Base-by-base conservation (phyloP, 2,113 vertebrate species). In the Spea multiplicata region DNA sequence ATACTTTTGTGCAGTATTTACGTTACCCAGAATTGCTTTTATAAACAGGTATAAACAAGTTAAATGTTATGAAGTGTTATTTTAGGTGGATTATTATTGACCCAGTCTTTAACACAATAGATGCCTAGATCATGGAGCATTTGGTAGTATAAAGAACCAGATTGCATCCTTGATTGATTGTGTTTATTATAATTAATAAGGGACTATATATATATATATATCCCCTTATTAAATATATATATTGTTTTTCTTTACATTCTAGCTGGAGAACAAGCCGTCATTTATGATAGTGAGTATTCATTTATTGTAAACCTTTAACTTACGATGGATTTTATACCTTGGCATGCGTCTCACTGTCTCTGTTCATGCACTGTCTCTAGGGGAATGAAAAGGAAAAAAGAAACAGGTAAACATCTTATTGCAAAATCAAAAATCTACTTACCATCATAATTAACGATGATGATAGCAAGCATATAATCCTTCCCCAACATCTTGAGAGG, bases 391-490 rank as follows among this genome's bases (percentile, higher is more conserved):
- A 10, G 44, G 69, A 50, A 55, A 66, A 47, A 16, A 44, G 14
- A 16, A 53, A n/a, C 12, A 71, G n/a, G 49, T 50, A 71, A 52
- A 30, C 69, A 71, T 50, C 69, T 14, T 17, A 71, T n/a, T 45
- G 46, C n/a, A 68, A 68, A 68, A 55, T 44, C 30, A 30, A 8
- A 50, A 57, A 74, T 61, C 12, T 59, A 74, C 78, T 80, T 74
- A 98, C 95, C 96, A 53, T 98, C 95, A 85, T 95, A 96, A 90
- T 97, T 96, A 88, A 96, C 94, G 79, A 98, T 93, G 88, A 96
- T 95, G 88, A 98, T 97, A 84, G 96, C 95, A 86, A 97, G 88
- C 95, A 95, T 98, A 86, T 98, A 98, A 87, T 98, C 96, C 89
- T 98, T 98, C 83, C 96, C 96, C 89, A 98, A 88, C 96, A 97